These are phyloP conservation scores for Phalacrocorax aristotelis DNA, from an alignment of 2,113 vertebrate species.

Conservation along the genomic window DNA sequence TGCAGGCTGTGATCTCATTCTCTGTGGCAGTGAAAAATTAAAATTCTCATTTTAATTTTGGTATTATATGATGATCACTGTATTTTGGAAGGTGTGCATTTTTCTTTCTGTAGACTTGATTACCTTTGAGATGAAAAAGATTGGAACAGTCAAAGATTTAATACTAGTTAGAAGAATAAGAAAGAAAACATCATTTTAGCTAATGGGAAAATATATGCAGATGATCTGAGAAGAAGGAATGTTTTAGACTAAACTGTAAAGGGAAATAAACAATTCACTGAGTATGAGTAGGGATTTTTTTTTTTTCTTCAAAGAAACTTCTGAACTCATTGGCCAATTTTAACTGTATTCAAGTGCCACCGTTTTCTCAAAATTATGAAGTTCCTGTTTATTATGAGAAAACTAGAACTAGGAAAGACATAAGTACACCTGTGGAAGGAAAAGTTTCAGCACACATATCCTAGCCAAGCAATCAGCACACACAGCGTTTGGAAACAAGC, in stretches of 20 bases:
- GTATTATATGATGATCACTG: background rate
- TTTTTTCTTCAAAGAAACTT: background rate
- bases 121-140: background rate
- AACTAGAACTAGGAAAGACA: background rate
- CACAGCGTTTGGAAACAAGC: background rate
- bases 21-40: background rate
- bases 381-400: background rate
- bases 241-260: background rate
- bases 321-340: background rate
- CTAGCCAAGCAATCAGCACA: background rate
- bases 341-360: background rate
- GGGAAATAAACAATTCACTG: background rate
- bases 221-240: background rate
- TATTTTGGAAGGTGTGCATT: background rate
- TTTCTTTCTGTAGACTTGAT: background rate
- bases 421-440: background rate
- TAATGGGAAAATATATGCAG: background rate
- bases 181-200: background rate
- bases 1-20: background rate
- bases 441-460: background rate
- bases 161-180: background rate
- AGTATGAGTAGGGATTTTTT: background rate
- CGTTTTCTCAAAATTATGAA: background rate
- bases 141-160: background rate
- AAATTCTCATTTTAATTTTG: background rate